Base-by-base conservation (phyloP, 2,113 vertebrate species). In the Brachypteracias leptosomus region DNA sequence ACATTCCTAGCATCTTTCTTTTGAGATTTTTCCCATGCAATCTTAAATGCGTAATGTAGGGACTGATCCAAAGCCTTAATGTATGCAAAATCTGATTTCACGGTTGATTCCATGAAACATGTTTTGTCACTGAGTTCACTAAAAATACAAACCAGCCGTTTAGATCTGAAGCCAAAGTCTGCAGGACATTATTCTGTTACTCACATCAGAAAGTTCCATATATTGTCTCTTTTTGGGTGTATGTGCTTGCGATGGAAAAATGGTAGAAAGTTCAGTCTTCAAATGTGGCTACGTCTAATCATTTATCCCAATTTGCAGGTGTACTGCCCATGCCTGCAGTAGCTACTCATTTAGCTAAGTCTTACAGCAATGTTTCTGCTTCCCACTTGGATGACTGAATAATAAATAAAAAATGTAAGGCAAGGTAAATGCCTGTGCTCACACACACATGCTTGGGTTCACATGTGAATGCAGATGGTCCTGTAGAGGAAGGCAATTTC, bases 31-130 rank as follows among this genome's bases (percentile, higher is more conserved):
- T 94, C 93, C 82, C 89, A 93, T 80, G 89, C 54, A 42, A 18
- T 79, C 63, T 49, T 65, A 93, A 88, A 88, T 11, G 68, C 76
- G 63, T 36, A 71, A 66, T 51, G 35, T 92, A 95, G 77, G 63
- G 55, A 81, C 65, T 84, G 47, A 61, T 86, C 88, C 90, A 75
- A 77, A 83, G 67, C 68, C 72, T 77, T 91, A 90, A 94, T 40
- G 67, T 86, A 96, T 94, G 90, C 92, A 93, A 91, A 97, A 95
- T 91, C 85, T 63, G 76, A 93, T 96, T 96, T 94, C 85, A 92
- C 3, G 42, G 79, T 74, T 75, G 82, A 90, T 96, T 84, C 93
- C 65, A 52, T 92, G 65, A 89, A 90, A 54, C 38, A 65, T 95
- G 82, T 94, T 93, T 94, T 97, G 85, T 91, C 85, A 68, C 51